A percentile compares a stretch with the other conserved stretches of the same genome.
These are phyloP conservation scores for Aix galericulata DNA, from an alignment of 2,113 vertebrate species.

Conservation along the genomic window DNA sequence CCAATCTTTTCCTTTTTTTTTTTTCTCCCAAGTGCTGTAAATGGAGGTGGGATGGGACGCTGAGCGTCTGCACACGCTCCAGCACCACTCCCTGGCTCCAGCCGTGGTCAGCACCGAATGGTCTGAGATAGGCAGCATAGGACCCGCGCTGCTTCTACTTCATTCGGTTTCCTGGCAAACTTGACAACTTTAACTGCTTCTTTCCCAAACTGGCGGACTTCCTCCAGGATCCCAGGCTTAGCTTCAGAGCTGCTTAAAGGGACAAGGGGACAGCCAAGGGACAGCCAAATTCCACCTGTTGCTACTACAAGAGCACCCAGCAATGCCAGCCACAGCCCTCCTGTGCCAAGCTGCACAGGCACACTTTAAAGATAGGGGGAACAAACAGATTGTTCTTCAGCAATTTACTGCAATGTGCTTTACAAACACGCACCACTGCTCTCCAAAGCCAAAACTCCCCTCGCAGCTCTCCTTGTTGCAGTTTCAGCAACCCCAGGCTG, in stretches of 20 bases:
- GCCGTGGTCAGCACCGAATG: neutral
- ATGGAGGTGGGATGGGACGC: constrained; percentile 32
- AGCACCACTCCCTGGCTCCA: constrained; percentile 8
- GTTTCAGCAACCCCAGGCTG: neutral
- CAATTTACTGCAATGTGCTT: neutral
- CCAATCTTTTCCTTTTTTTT: neutral
- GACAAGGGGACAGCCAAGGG: constrained; percentile 2
- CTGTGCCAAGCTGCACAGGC: neutral
- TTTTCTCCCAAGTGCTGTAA: neutral
- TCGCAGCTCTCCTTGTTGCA: neutral
- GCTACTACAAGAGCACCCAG: neutral
- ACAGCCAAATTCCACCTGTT: neutral
- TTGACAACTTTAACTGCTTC: constrained; percentile 41
- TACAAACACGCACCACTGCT: neutral
- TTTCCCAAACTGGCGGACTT: neutral
- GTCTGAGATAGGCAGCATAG: neutral
- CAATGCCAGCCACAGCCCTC: neutral
- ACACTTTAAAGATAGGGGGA: neutral
- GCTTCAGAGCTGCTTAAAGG: neutral
- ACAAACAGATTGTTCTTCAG: neutral
- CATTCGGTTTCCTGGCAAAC: constrained; percentile 59
- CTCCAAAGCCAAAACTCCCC: neutral
- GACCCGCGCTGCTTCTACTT: constrained; percentile 8
- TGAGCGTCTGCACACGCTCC: neutral
- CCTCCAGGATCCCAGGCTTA: neutral